A percentile compares a stretch with the other conserved stretches of the same genome.
These are phyloP conservation scores for Caenorhabditis plicata DNA, from an alignment of 2,888 invertebrate genomes.

Conservation along the genomic window DNA sequence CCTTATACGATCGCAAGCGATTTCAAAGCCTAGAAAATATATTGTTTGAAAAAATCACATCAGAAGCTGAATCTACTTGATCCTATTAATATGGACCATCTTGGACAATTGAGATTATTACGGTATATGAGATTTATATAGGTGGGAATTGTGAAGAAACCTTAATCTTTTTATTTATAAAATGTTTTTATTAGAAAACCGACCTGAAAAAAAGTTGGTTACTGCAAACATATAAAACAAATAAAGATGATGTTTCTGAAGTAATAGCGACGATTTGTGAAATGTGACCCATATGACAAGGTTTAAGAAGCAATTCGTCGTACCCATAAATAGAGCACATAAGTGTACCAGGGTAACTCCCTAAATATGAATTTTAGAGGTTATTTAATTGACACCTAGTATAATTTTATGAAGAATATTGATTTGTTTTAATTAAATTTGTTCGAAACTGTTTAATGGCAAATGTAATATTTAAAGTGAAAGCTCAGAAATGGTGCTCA, in stretches of 20 bases:
- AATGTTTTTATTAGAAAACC: background rate
- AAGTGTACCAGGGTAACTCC: conserved; percentile 33
- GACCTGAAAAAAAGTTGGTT: conserved; percentile 47
- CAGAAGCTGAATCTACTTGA: conserved; percentile 17
- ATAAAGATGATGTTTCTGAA: conserved; percentile 44
- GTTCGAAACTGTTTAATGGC: background rate
- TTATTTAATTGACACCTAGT: background rate
- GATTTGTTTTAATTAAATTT: background rate
- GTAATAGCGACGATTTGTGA: conserved; percentile 24
- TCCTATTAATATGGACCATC: conserved; percentile 42
- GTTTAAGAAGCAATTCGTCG: conserved; percentile 41
- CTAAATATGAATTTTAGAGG: conserved; percentile 2
- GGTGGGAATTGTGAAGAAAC: conserved; percentile 48
- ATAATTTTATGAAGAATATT: background rate
- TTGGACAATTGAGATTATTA: conserved; percentile 35
- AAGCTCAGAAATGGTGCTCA: background rate
- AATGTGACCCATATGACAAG: conserved; percentile 45
- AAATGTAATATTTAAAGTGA: background rate
- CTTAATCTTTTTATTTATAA: conserved; percentile 4
- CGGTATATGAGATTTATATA: conserved; percentile 34
- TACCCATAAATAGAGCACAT: conserved; percentile 30
- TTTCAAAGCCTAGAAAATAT: conserved; percentile 42
- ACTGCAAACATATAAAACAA: conserved; percentile 46
- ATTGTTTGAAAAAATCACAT: background rate
- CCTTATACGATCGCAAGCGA: conserved; percentile 40